Conservation (phyloP, 2,888 invertebrate species). For the Zygogramma bicolorata region DNA sequence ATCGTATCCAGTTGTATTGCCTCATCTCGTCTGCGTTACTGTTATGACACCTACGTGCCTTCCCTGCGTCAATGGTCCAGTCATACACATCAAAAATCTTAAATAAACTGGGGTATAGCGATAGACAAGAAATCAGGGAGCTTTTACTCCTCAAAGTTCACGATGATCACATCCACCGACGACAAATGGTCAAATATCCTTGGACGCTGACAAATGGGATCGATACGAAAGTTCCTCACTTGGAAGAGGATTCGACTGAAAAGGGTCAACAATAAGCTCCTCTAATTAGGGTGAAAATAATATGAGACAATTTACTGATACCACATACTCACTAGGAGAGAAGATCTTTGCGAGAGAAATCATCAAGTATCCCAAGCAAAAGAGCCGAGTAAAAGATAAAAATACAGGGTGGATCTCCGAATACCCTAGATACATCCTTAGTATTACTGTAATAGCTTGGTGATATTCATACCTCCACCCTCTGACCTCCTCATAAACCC, state of each 20-base stretch:
- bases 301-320: background rate
- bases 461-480: no score
- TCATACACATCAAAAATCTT: background rate
- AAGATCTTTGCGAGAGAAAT: no score
- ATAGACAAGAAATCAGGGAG: background rate
- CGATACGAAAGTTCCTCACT: slow-evolving; percentile 1
- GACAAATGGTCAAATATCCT: background rate
- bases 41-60: slow-evolving; percentile 1
- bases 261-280: background rate
- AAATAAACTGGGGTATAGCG: no score
- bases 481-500: no score
- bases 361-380: no score
- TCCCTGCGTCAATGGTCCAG: background rate
- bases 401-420: no score
- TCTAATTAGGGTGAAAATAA: background rate
- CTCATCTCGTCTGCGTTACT: background rate
- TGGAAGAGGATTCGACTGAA: background rate
- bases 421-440: no score
- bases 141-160: background rate
- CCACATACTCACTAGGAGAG: background rate
- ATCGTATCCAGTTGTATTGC: background rate
- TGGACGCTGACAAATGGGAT: background rate
- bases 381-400: no score
- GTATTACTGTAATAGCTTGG: no score
- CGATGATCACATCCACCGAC: background rate